A percentile compares a stretch with the other conserved stretches of the same genome.
Conservation (phyloP, 2,113 vertebrate genomes). For the Boleophthalmus pectinirostris region DNA sequence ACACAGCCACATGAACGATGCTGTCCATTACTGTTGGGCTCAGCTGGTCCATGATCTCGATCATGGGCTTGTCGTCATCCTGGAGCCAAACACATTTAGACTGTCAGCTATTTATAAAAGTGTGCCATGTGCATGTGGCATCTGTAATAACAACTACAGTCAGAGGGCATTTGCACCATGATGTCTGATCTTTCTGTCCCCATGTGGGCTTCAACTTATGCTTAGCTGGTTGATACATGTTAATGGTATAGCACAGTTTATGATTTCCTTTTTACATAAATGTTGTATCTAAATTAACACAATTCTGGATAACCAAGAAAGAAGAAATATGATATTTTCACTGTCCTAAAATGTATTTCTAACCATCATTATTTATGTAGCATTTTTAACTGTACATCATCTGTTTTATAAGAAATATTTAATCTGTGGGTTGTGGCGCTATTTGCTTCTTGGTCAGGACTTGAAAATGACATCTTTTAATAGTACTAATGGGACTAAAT, state of each 20-base stretch:
- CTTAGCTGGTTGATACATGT: conserved; percentile 5
- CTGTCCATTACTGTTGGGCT: conserved; percentile 96
- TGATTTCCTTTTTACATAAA: background rate
- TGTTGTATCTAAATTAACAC: background rate
- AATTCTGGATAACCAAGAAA: too few relatives aligned
- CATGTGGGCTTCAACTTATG: background rate
- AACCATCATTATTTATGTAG: too few relatives aligned
- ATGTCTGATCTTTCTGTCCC: background rate
- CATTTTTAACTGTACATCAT: too few relatives aligned
- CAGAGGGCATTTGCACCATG: conserved; percentile 5
- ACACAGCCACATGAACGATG: conserved; percentile 94
- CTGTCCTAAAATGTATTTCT: too few relatives aligned
- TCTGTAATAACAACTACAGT: conserved; percentile 21
- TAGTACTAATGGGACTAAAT: too few relatives aligned
- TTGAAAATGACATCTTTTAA: background rate
- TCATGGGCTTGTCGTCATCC: conserved; percentile 98
- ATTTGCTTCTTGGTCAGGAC: background rate
- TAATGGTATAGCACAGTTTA: background rate
- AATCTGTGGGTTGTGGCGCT: background rate
- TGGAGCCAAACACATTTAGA: conserved; percentile 64
- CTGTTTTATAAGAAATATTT: too few relatives aligned
- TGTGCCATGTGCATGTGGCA: conserved; percentile 29
- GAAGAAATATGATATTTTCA: too few relatives aligned
- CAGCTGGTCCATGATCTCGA: conserved; percentile 97
- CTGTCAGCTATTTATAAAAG: conserved; percentile 50